Evolutionary conservation across 2,797 vertebrate genomes (phyloP), one percentile per base, ranked within the genome.

Genomic region (Sebastes taczanowskii): DNA sequence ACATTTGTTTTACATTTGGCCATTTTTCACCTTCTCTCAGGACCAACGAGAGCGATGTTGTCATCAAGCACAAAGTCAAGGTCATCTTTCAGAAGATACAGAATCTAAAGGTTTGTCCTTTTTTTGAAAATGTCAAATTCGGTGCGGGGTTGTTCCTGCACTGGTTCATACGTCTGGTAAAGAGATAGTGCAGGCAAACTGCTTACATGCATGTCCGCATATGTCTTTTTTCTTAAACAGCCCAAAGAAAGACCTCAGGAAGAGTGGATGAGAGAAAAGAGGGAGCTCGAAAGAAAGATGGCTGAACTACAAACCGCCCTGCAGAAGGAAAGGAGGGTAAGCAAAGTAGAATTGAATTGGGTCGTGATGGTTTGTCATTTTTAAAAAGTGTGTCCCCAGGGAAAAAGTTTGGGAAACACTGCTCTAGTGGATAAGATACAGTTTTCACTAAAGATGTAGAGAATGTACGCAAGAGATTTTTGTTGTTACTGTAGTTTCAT

Each of bases 21-120:
- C 3, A 25, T 46, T 0, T 0, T 75, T 27, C 10, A 67, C 56
- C 27, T 53, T 77, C 11, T 66, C 53, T 42, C 32, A 99, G 98
- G 89, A 97, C 94, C 84, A 91, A 62, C 0, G 97, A 99, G 49
- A 98, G 92, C 0, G 97, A 98, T 1, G 75, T 78, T 0, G 74
- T 88, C 34, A 93, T 97, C 81, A 96, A 90, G 65, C 96, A 95
- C 77, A 98, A 97, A 93, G 96, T 96, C 55, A 91, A 90, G 55
- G 82, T 95, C 53, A 95, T 99, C 75, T 93, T 96, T 66, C 96
- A 97, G 86, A 97, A 96, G 84, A 86, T 97, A 83, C 97, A 96
- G 86, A 94, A 89, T 27, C 85, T 97, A 3, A 92, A 78, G 95
- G 98, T 99, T 90, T 92, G 95, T 76, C 74, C 18, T 67, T 67